Percentiles rank a stretch among this genome's conserved stretches.
These are phyloP conservation scores for Serripes groenlandicus DNA, from an alignment of 2,888 invertebrate species.

Conservation along the genomic window DNA sequence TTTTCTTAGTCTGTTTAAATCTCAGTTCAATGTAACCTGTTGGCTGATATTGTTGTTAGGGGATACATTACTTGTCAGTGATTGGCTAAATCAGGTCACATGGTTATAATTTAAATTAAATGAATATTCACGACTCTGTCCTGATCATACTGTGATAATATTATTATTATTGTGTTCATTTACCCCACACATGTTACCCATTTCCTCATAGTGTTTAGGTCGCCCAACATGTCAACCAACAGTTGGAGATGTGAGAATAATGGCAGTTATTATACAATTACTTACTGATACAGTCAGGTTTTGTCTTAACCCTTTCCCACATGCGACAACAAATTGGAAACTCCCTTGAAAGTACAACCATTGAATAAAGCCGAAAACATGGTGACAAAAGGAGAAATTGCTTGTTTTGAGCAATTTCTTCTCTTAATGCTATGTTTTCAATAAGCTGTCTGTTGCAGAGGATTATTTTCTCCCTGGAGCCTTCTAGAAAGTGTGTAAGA, in stretches of 20 bases:
- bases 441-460: too few relatives aligned
- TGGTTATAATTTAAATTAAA: conserved; percentile 14
- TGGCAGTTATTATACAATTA: not conserved
- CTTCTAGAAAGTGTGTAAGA: too few relatives aligned
- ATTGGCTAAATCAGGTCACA: conserved; percentile 38
- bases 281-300: too few relatives aligned
- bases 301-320: too few relatives aligned
- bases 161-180: conserved; percentile 48
- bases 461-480: too few relatives aligned
- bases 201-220: not conserved
- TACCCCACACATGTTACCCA: not conserved
- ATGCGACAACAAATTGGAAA: too few relatives aligned
- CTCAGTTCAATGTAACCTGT: conserved; percentile 26
- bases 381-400: not conserved
- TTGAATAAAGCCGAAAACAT: too few relatives aligned
- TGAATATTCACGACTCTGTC: conserved; percentile 42
- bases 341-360: too few relatives aligned
- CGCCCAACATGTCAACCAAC: not conserved
- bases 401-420: not conserved
- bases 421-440: not conserved
- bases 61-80: conserved; percentile 15
- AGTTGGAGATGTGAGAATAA: not conserved
- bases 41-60: conserved; percentile 23
- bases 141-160: conserved; percentile 59
- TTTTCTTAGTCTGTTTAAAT: conserved; percentile 36